Evolutionary conservation across 2,797 vertebrate species (phyloP), one percentile per base, ranked within the genome.

Genomic region (Eutrigla gurnardus): DNA sequence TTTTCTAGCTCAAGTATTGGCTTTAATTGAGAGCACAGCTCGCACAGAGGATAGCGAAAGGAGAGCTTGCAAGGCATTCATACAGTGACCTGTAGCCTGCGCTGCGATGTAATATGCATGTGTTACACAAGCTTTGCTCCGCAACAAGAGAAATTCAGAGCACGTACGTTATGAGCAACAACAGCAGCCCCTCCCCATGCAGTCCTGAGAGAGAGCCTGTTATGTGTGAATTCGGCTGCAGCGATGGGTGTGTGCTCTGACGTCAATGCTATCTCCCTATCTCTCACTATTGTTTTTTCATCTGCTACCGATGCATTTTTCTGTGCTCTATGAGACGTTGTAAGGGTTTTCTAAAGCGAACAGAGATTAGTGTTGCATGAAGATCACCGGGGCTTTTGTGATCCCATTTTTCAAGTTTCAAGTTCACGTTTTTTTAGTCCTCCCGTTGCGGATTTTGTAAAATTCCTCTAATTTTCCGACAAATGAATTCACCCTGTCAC

Each of bases 191-290:
- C 92, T 91, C 93, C 92, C 90, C 84, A 80, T 76, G 88, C 89
- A 57, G 83, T 80, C 82, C 86, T 60, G 49, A 77, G 87, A 89
- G 86, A 74, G 84, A 85, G 87, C 66, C 82, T 80, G 90, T 89
- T 86, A 81, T 81, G 69, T 74, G 78, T 81, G 90, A 83, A 75
- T 91, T 84, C 77, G 90, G 91, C 90, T 89, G 90, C 91, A 85
- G 89, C 85, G 83, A 91, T 84, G 92, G 92, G 92, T 87, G 91
- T 93, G 91, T 86, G 87, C 87, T 82, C 75, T 94, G 93, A 94
- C 93, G 92, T 94, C 91, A 93, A 82, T 80, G 73, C 84, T 75
- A 47, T 78, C 83, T 76, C 70, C 57, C 76, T 54, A 53, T 86
- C 83, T 63, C 72, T 59, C 66, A 36, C 69, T 55, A 59, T 63